These are phyloP conservation scores for Tautogolabrus adspersus DNA, from an alignment of 2,113 vertebrate genomes.

Conservation along the genomic window DNA sequence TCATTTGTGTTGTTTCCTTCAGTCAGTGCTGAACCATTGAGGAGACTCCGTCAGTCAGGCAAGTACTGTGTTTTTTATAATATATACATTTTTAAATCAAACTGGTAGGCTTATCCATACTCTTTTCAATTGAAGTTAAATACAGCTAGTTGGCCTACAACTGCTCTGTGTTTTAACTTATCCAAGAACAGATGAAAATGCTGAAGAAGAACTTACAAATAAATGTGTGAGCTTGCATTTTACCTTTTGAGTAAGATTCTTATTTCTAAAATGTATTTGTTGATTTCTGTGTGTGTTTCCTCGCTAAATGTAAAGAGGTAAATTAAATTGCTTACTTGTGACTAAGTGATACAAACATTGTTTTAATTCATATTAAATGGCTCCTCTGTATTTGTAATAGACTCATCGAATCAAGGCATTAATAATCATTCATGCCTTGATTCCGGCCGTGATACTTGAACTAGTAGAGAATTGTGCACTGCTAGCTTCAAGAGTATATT, in stretches of 20 bases:
- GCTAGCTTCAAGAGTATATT: too few species aligned
- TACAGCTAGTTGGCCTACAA: neutral
- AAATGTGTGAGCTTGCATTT: neutral
- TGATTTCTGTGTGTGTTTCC: neutral
- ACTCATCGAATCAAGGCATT: too few species aligned
- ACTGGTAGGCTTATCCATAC: neutral
- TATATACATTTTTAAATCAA: neutral
- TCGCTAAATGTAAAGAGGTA: neutral
- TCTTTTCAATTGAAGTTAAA: neutral
- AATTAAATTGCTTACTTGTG: neutral
- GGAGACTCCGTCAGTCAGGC: conserved; percentile 57
- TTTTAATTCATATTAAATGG: neutral
- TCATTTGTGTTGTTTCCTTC: conserved; percentile 74
- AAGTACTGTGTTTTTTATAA: conserved; percentile 60
- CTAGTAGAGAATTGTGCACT: neutral
- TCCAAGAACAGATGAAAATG: neutral
- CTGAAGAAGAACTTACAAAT: neutral
- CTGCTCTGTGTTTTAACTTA: neutral
- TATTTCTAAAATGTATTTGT: neutral
- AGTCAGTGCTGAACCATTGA: conserved; percentile 44
- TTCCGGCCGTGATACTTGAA: conserved; percentile 2
- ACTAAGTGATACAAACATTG: neutral
- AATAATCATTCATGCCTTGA: neutral
- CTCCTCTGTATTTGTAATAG: neutral
- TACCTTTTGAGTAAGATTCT: neutral